phyloP scores from a whole-genome alignment of 2,888 invertebrate species.

The Catonia carolina region DNA sequence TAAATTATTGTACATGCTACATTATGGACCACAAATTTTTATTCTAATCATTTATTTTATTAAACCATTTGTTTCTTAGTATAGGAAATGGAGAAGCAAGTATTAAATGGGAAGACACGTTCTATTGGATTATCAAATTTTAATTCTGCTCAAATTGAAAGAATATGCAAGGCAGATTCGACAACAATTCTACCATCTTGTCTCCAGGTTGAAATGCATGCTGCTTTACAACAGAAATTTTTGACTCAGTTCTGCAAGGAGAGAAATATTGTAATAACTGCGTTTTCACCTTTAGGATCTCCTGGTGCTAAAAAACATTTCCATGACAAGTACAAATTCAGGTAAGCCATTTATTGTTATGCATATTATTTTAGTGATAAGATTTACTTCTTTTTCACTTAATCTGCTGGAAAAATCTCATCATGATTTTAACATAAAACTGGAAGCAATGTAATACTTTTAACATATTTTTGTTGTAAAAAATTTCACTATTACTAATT shows the following conservation, averaged over 20 bases:
- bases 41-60: too few relatives aligned
- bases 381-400: neutral
- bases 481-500: too few relatives aligned
- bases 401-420: too few relatives aligned
- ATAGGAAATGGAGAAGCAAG: conserved; percentile 64
- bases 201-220: conserved; percentile 66
- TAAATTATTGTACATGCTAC: too few relatives aligned
- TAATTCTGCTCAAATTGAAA: conserved; percentile 59
- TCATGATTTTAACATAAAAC: too few relatives aligned
- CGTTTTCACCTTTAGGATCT: conserved; percentile 66
- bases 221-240: conserved; percentile 64
- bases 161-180: conserved; percentile 52
- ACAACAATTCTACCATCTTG: conserved; percentile 63
- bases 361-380: neutral
- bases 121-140: conserved; percentile 79
- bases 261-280: conserved; percentile 58
- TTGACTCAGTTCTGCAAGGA: conserved; percentile 55
- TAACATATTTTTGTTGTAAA: too few relatives aligned
- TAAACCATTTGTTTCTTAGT: conserved; percentile 25
- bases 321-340: conserved; percentile 47
- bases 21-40: too few relatives aligned
- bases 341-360: conserved; percentile 2
- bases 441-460: too few relatives aligned
- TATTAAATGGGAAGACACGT: conserved; percentile 54
- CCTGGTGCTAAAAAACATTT: conserved; percentile 61